Evolutionary conservation across 2,888 invertebrate genomes (phyloP).

Genomic region (Harpagoxenus sublaevis): DNA sequence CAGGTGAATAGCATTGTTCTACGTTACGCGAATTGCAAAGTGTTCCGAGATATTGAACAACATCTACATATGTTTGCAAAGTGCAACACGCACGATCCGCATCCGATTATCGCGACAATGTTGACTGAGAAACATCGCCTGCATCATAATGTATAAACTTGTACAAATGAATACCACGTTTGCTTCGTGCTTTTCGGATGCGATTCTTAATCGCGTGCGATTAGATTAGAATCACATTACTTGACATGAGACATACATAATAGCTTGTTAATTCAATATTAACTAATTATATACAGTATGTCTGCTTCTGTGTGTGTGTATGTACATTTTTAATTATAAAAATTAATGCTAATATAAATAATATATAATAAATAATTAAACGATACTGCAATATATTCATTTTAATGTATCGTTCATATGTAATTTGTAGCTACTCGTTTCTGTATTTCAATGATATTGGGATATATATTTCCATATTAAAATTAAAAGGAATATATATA

Average conservation of each 20-base stretch:
- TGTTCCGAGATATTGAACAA: slow-evolving; percentile 33
- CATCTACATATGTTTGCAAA: slow-evolving; percentile 35
- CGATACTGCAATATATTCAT: neutral
- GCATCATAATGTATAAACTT: slow-evolving; percentile 21
- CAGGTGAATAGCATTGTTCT: slow-evolving; percentile 51
- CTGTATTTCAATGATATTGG: neutral
- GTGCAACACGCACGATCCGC: slow-evolving; percentile 17
- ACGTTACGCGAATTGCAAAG: slow-evolving; percentile 48
- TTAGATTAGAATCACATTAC: neutral
- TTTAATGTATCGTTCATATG: neutral
- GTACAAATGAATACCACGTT: slow-evolving; percentile 1
- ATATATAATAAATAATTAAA: slow-evolving; percentile 9
- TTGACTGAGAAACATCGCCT: slow-evolving; percentile 19
- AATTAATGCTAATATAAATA: slow-evolving; percentile 11
- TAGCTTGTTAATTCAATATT: neutral
- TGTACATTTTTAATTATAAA: neutral
- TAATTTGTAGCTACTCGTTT: neutral
- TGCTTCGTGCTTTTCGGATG: neutral
- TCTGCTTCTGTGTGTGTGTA: neutral
- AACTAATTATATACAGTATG: neutral
- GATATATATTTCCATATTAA: neutral
- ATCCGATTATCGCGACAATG: slow-evolving; percentile 37
- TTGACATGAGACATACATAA: neutral
- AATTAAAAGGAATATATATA: neutral
- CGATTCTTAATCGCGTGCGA: neutral